Evolutionary conservation across 1,140 invertebrate genomes (phyloP).

Genomic region (Papilio machaon): DNA sequence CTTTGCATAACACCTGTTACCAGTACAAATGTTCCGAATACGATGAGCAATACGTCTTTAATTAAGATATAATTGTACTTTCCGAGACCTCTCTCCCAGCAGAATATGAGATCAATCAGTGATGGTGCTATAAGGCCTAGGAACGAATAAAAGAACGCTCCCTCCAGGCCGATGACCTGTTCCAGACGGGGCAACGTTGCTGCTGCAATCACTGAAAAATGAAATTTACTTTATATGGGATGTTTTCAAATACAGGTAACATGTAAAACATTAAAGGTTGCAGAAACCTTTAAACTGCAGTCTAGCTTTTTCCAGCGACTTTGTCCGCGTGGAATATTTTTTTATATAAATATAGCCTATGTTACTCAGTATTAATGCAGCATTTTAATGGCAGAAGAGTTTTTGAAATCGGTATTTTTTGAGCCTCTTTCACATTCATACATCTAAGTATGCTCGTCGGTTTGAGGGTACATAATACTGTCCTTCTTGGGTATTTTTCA

Average conservation of each 20-base stretch:
- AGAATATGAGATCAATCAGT: constrained; percentile 89
- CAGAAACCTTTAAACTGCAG: too few relatives aligned
- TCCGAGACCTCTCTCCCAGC: constrained; percentile 85
- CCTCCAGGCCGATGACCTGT: constrained; percentile 93
- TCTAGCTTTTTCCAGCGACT: too few relatives aligned
- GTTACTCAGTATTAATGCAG: too few relatives aligned
- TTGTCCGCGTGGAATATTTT: too few relatives aligned
- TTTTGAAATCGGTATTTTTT: too few relatives aligned
- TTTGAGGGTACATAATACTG: too few relatives aligned
- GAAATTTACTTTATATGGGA: neutral
- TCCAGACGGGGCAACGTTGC: constrained; percentile 90
- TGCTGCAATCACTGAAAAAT: constrained; percentile 88
- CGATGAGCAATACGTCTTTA: constrained; percentile 84
- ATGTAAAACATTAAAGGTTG: too few relatives aligned
- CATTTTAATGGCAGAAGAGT: too few relatives aligned
- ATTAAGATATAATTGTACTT: constrained; percentile 84
- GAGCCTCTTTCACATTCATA: too few relatives aligned
- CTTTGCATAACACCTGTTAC: constrained; percentile 75
- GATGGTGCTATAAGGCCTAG: constrained; percentile 94
- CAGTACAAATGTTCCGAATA: constrained; percentile 70
- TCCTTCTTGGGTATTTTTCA: too few relatives aligned
- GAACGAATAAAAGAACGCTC: constrained; percentile 93
- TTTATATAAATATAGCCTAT: too few relatives aligned
- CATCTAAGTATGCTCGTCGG: too few relatives aligned
- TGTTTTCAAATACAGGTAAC: neutral